phyloP scores from a whole-genome alignment of 2,797 vertebrate species.

The Lophotriccus pileatus region DNA sequence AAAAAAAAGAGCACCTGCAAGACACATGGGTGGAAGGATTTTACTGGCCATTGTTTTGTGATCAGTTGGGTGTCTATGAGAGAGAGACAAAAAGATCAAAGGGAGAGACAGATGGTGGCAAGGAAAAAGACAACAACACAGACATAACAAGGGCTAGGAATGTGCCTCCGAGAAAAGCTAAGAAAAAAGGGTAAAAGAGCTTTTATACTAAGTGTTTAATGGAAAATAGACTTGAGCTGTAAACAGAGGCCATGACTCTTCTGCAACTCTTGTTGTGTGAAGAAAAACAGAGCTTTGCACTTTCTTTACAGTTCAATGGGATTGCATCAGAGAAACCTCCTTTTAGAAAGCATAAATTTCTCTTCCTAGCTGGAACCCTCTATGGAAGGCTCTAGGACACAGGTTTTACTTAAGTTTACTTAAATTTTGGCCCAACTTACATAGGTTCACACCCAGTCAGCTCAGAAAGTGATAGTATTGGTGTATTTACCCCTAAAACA shows the following conservation, averaged over 20 bases:
- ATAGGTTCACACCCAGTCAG: background rate
- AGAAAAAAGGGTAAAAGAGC: background rate
- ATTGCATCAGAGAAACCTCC: slow-evolving; percentile 1
- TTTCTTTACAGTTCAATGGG: slow-evolving; percentile 2
- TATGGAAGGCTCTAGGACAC: background rate
- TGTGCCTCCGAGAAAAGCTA: slow-evolving; percentile 23
- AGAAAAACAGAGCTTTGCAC: background rate
- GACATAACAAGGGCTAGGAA: slow-evolving; percentile 28
- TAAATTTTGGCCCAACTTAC: background rate
- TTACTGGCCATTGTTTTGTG: slow-evolving; percentile 31
- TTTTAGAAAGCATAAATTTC: background rate
- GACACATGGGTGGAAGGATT: slow-evolving; percentile 21
- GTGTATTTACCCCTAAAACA: background rate
- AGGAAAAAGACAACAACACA: slow-evolving; percentile 9
- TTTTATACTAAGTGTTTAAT: slow-evolving; percentile 14
- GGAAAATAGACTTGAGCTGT: slow-evolving; percentile 30
- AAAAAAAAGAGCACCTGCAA: slow-evolving; percentile 15
- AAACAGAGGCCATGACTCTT: slow-evolving; percentile 16
- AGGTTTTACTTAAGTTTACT: background rate
- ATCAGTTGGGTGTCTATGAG: slow-evolving; percentile 19
- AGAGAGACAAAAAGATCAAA: slow-evolving; percentile 49
- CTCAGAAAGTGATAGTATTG: background rate
- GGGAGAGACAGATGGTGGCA: slow-evolving; percentile 35
- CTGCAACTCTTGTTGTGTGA: background rate
- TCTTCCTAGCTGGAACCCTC: background rate